These are phyloP conservation scores for Salvator merianae DNA, from an alignment of 2,113 vertebrate genomes.

Conservation along the genomic window DNA sequence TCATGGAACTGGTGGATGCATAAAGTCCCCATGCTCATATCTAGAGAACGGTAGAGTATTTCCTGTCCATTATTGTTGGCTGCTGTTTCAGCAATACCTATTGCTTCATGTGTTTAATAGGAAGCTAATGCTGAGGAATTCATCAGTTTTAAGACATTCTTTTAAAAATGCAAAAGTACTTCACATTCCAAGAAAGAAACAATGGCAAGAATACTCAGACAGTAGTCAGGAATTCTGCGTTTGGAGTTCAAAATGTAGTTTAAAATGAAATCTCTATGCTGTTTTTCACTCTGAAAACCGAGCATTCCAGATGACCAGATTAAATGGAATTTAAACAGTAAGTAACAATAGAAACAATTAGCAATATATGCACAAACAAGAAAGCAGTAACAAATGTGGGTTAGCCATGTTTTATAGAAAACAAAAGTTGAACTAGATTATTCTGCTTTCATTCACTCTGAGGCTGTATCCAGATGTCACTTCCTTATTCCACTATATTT, in stretches of 20 bases:
- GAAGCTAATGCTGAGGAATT: constrained; percentile 13
- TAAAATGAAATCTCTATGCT: neutral
- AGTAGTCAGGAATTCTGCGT: neutral
- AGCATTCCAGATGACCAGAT: neutral
- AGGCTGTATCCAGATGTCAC: no score
- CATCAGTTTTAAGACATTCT: neutral
- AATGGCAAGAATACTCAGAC: neutral
- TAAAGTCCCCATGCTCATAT: constrained; percentile 28
- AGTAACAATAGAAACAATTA: neutral
- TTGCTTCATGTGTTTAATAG: constrained; percentile 16
- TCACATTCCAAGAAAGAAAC: neutral
- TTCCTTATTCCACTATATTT: no score
- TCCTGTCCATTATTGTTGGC: neutral
- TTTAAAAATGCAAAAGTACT: neutral
- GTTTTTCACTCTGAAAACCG: neutral
- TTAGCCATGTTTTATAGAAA: neutral
- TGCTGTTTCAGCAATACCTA: constrained; percentile 42
- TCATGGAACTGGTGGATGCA: neutral
- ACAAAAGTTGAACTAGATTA: neutral
- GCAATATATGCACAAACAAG: neutral
- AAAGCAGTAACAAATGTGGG: neutral
- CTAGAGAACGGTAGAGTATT: neutral
- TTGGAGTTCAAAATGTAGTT: neutral
- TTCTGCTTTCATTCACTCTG: no score
- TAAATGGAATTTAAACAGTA: neutral